Percentiles rank a stretch among this genome's conserved stretches.
Evolutionary conservation across 2,797 vertebrate species (phyloP).

Genomic region (Chloroceryle amazona): DNA sequence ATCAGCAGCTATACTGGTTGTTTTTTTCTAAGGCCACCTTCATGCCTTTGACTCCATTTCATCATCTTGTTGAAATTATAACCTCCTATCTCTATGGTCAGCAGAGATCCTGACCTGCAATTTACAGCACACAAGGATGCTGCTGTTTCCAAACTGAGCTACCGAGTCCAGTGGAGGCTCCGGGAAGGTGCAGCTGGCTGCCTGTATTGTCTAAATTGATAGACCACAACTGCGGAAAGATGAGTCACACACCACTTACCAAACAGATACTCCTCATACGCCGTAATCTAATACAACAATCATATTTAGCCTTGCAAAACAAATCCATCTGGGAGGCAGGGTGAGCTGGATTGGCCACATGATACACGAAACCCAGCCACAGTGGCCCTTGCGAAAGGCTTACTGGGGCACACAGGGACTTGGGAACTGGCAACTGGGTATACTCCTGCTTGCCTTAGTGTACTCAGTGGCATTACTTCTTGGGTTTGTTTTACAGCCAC

Average conservation of each 20-base stretch:
- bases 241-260: neutral
- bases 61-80: neutral
- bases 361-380: fast-evolving
- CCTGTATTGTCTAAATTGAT: neutral
- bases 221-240: neutral
- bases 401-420: neutral
- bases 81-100: fast-evolving
- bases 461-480: neutral
- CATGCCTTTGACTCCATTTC: neutral
- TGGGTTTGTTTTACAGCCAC: neutral
- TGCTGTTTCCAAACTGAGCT: neutral
- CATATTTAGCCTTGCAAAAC: neutral
- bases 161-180: neutral
- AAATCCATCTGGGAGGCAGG: neutral
- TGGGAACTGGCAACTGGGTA: fast-evolving
- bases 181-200: neutral
- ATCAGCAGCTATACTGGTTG: neutral
- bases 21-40: neutral
- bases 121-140: neutral
- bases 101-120: neutral
- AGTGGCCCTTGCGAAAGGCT: neutral
- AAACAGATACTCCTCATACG: neutral
- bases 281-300: neutral
- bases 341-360: neutral
- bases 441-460: neutral